A percentile compares a stretch with the other conserved stretches of the same genome.
Conservation (phyloP, 2,113 vertebrate genomes). For the Phainopepla nitens region DNA sequence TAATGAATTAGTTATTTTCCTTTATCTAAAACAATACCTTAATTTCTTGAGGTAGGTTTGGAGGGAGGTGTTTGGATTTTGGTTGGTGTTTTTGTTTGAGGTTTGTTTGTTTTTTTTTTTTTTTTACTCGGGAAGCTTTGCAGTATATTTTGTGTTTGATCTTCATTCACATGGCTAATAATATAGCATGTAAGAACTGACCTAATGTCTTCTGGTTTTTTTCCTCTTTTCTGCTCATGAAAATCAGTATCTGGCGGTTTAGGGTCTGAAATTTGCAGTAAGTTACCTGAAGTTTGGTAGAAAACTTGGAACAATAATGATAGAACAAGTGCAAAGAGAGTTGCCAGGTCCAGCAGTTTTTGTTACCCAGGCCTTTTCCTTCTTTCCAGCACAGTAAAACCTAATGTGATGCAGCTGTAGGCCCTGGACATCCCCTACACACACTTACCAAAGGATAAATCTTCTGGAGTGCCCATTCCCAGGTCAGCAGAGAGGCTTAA, state of each 20-base stretch:
- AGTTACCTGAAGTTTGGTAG: background rate
- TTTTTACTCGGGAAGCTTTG: background rate
- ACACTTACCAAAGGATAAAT: background rate
- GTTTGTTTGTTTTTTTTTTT: background rate
- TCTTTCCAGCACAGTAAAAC: background rate
- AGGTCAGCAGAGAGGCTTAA: background rate
- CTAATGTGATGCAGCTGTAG: accelerated
- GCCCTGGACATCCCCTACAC: background rate
- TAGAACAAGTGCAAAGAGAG: background rate
- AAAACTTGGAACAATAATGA: background rate
- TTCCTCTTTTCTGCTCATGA: background rate
- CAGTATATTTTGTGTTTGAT: background rate
- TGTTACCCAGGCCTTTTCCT: background rate
- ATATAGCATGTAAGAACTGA: background rate
- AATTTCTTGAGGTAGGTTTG: background rate
- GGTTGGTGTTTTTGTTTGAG: background rate
- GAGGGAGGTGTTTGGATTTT: accelerated
- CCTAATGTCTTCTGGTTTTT: accelerated
- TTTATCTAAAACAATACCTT: background rate
- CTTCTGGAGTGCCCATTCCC: background rate
- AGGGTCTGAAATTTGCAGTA: background rate
- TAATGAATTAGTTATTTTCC: background rate
- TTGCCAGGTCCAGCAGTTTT: background rate
- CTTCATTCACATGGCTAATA: background rate
- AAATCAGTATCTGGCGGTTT: background rate